Conservation (phyloP, 2,797 vertebrate genomes). For the Hephaestus fuliginosus region DNA sequence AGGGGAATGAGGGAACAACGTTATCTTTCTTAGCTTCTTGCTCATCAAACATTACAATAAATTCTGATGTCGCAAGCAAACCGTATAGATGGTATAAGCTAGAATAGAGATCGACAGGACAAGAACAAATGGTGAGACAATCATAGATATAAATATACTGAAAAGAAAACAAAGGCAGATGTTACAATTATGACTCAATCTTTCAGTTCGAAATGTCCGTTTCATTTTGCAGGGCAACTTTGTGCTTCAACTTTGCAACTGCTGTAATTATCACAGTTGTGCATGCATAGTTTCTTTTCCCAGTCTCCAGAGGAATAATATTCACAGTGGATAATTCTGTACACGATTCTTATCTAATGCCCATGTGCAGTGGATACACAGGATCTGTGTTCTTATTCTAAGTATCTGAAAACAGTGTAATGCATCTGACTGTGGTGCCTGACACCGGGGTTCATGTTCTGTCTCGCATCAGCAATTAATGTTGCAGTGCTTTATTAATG, state of each 20-base stretch:
- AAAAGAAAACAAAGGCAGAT: not conserved
- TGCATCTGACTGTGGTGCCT: constrained; percentile 11
- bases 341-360: not conserved
- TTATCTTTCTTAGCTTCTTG: constrained; percentile 8
- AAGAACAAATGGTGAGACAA: not conserved
- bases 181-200: not conserved
- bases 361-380: not conserved
- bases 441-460: constrained; percentile 12
- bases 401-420: constrained; percentile 2
- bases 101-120: not conserved
- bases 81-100: not conserved
- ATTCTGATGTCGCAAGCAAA: constrained; percentile 8
- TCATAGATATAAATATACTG: not conserved
- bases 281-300: not conserved
- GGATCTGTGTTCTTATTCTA: constrained; percentile 5
- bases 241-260: not conserved
- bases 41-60: constrained; percentile 24
- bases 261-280: not conserved
- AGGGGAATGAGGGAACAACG: constrained; percentile 23
- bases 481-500: constrained; percentile 25
- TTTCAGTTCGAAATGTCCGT: constrained; percentile 2
- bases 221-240: not conserved
- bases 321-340: not conserved
- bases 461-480: constrained; percentile 39
- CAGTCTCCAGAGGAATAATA: not conserved